Evolutionary conservation across 1,140 invertebrate genomes (phyloP), one percentile per base, ranked within the genome.

Genomic region (Drosophila varians): DNA sequence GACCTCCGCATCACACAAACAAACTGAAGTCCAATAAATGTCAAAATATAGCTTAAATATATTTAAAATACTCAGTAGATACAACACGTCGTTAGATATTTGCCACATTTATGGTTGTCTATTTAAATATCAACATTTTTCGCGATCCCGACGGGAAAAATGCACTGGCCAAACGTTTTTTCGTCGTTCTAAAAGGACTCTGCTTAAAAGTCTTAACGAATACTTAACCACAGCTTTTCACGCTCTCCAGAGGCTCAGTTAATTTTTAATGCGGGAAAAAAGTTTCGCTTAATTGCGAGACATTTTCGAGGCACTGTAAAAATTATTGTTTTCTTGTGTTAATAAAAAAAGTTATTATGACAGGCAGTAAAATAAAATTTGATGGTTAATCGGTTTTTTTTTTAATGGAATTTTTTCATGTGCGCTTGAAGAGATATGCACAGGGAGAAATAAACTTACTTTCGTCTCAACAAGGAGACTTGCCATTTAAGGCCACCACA

Each of bases 331-430:
- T n/a, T n/a, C n/a, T n/a, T n/a, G n/a, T n/a, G n/a, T n/a, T n/a
- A n/a, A n/a, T n/a, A n/a, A n/a, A n/a, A n/a, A n/a, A n/a, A n/a
- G n/a, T n/a, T n/a, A n/a, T n/a, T n/a, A n/a, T n/a, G n/a, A n/a
- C n/a, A n/a, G n/a, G n/a, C n/a, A n/a, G n/a, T n/a, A 54, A 54
- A 8, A 16, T 3, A 25, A 54, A 7, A 42, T 23, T 53, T 53
- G 28, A n/a, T 16, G 51, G 61, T 38, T 48, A 42, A 52, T n/a
- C 47, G 25, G 36, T 26, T 58, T 43, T 28, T 26, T 58, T 43
- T 28, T 53, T 65, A 36, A 60, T 34, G 26, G 16, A 21, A 40
- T 52, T 54, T 53, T 49, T 54, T 60, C 62, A 58, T 49, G 19
- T 4, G 65, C 57, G 25, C 26, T 28, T 16, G 5, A 36, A 14